Percentiles rank a stretch among this genome's conserved stretches.
phyloP scores from a whole-genome alignment of 2,113 vertebrate genomes.

The Nesoenas mayeri region DNA sequence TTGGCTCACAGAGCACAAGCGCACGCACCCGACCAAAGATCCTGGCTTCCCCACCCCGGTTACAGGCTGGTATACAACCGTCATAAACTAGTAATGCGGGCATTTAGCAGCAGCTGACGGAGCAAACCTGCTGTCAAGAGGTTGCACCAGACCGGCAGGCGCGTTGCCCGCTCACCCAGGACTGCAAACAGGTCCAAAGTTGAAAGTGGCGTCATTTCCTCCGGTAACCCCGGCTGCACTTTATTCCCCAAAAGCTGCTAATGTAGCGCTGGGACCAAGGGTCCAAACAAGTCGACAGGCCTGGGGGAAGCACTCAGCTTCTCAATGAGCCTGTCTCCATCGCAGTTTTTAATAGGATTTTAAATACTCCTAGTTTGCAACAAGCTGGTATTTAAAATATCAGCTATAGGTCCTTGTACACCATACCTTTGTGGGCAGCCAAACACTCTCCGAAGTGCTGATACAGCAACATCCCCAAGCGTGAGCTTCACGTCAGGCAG shows the following conservation, averaged over 20 bases:
- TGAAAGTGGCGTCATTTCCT: neutral
- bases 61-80: neutral
- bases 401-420: rapidly evolving
- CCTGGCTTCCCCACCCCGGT: constrained; percentile 15
- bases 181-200: constrained; percentile 2
- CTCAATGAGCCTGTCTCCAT: rapidly evolving
- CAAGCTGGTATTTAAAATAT: neutral
- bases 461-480: neutral
- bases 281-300: neutral
- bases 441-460: neutral
- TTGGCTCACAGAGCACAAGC: constrained; percentile 30
- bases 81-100: neutral
- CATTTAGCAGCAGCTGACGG: neutral
- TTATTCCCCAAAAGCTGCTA: neutral
- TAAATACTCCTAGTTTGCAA: neutral
- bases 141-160: neutral
- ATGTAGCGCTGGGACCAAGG: neutral
- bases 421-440: neutral
- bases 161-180: neutral
- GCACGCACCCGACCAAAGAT: constrained; percentile 60
- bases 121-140: neutral
- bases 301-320: neutral
- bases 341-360: neutral
- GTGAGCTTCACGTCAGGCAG: rapidly evolving
- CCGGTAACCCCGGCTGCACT: neutral